A percentile compares a stretch with the other conserved stretches of the same genome.
Evolutionary conservation across 1,140 invertebrate species (phyloP).

Genomic region (Drosophila murphyi): DNA sequence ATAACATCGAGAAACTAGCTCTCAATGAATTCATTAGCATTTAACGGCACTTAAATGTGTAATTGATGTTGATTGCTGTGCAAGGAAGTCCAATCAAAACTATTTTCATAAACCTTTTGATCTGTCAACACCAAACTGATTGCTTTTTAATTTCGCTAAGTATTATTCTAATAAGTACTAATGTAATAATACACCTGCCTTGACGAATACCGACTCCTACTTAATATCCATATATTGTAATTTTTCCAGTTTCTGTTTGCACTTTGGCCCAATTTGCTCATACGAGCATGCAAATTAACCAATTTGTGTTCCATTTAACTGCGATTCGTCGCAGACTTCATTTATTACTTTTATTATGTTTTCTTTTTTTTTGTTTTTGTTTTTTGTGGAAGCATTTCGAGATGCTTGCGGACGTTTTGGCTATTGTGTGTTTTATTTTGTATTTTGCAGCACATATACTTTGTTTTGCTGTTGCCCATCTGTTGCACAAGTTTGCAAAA

Average conservation of each 20-base stretch:
- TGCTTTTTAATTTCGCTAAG: background rate
- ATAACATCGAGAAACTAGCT: background rate
- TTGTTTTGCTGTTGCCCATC: no score
- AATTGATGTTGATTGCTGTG: no score
- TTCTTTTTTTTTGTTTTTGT: constrained; percentile 11
- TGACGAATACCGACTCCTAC: background rate
- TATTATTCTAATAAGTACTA: no score
- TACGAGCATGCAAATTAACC: constrained; percentile 51
- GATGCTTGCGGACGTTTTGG: constrained; percentile 30
- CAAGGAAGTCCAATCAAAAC: no score
- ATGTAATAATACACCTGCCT: background rate
- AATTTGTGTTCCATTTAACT: constrained; percentile 66
- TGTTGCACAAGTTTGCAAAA: constrained; percentile 49
- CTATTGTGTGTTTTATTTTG: constrained; percentile 28
- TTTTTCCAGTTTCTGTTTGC: constrained; percentile 11
- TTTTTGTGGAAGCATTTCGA: constrained; percentile 48
- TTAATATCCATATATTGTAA: constrained; percentile 6
- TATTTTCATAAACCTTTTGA: background rate
- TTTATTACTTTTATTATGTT: constrained; percentile 32
- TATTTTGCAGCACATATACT: background rate
- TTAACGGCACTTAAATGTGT: background rate
- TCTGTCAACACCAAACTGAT: background rate
- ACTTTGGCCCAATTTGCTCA: constrained; percentile 31
- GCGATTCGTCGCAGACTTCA: constrained; percentile 52
- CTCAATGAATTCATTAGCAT: background rate